These are phyloP conservation scores for Paradoxurus hermaphroditus DNA, from an alignment of 2,113 vertebrate genomes.

Conservation along the genomic window DNA sequence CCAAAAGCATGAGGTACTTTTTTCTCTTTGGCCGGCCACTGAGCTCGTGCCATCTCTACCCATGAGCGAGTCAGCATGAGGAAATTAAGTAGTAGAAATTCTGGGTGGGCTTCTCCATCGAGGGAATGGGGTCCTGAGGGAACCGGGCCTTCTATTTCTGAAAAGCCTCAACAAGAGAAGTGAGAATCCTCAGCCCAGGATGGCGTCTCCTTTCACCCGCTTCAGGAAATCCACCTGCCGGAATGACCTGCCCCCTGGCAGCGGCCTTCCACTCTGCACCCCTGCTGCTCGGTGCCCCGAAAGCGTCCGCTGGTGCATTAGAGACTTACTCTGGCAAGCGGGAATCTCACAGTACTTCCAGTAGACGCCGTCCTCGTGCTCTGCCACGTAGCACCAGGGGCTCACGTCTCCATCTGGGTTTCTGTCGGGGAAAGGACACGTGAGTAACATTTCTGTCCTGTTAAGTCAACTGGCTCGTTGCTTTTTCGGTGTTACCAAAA, in stretches of 20 bases:
- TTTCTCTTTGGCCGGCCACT: neutral
- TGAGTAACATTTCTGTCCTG: neutral
- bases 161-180: neutral
- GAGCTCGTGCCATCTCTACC: neutral
- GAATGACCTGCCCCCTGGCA: neutral
- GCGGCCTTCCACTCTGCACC: neutral
- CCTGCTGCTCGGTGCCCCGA: neutral
- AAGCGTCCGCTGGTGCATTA: fast-evolving
- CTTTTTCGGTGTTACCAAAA: neutral
- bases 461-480: neutral
- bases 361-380: conserved; percentile 94
- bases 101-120: neutral
- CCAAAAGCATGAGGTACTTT: neutral
- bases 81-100: neutral
- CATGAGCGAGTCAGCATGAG: neutral
- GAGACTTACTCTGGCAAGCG: conserved; percentile 92
- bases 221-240: neutral
- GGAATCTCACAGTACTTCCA: conserved; percentile 98
- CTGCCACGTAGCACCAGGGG: conserved; percentile 97
- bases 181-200: neutral
- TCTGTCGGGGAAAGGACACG: conserved; percentile 80
- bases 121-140: neutral
- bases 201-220: neutral
- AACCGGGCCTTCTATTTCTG: neutral
- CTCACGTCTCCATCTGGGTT: conserved; percentile 97